Evolutionary conservation across 2,113 vertebrate species (phyloP).

Genomic region (Otolemur garnettii): DNA sequence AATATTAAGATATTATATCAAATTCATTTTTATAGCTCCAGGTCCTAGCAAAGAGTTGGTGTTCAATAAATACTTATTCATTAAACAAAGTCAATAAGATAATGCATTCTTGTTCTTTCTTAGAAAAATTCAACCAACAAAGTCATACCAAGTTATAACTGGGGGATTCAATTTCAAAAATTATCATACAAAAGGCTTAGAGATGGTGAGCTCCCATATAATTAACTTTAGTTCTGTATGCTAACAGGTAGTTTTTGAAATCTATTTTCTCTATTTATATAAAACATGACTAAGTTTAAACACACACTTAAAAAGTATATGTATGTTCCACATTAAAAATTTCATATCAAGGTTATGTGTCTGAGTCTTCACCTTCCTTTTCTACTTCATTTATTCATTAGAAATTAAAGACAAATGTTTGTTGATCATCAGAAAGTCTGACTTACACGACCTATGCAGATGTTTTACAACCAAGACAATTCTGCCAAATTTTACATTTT

Average conservation of each 20-base stretch:
- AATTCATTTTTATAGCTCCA: neutral
- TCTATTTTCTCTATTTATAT: slow-evolving; percentile 38
- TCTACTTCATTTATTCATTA: neutral
- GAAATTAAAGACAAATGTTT: neutral
- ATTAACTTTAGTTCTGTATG: slow-evolving; percentile 11
- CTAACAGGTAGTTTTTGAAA: neutral
- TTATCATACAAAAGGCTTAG: neutral
- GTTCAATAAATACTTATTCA: neutral
- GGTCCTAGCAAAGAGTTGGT: neutral
- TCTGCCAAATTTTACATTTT: neutral
- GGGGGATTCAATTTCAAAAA: slow-evolving; percentile 13
- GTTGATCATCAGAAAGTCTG: neutral
- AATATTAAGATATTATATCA: neutral
- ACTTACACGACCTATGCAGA: neutral
- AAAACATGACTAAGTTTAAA: slow-evolving; percentile 39
- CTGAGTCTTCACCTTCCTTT: neutral
- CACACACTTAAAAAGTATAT: neutral
- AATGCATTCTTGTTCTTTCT: neutral
- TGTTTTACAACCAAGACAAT: slow-evolving; percentile 25
- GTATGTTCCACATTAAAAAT: neutral
- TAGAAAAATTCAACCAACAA: neutral
- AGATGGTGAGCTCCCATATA: neutral
- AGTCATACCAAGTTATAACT: neutral
- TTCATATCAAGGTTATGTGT: neutral
- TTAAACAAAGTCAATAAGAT: neutral